Evolutionary conservation across 2,888 invertebrate genomes (phyloP), one percentile per base, ranked within the genome.

Genomic region (Drosophila niveifrons): DNA sequence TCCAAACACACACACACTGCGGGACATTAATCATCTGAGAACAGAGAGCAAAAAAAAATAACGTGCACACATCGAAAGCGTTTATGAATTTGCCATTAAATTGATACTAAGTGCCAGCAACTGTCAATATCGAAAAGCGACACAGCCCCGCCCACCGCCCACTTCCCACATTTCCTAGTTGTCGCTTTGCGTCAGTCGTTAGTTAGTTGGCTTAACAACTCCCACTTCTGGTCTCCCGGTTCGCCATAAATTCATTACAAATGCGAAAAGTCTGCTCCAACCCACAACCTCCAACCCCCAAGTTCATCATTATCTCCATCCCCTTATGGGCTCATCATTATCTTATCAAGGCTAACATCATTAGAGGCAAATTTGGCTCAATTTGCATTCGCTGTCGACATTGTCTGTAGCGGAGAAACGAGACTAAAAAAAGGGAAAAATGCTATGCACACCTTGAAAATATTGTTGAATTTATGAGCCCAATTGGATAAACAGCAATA

Each of bases 11-110:
- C 43, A 66, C 57, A 61, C 69, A 61, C 69, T 18, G 57, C 51
- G 48, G 75, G 55, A 55, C 70, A 81, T 78, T 73, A 81, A 78
- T 80, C 80, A 81, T 75, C 41, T 28, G 39, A 46, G 23, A 23
- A 23, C 23, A 23, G 23, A 23, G 4, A 39, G n/a, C n/a, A n/a
- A n/a, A n/a, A n/a, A 50, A 57, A 44, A 47, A 64, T 31, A 66
- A 23, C 23, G 23, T 23, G 6, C 62, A 70, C 50, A 13, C 23
- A 34, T 11, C 15, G 18, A 28, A 34, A 28, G 51, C 48, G 29
- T n/a, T 66, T 64, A 74, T 82, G 72, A 80, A 86, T 61, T 84
- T 77, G n/a, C 66, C 73, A 63, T 79, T 82, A 81, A 89, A 82
- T 84, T 84, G 82, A 80, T 72, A 84, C 62, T 74, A 72, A 88